Percentiles rank a stretch among this genome's conserved stretches.
These are phyloP conservation scores for Rhingia rostrata DNA, from an alignment of 2,888 invertebrate species.

Conservation along the genomic window DNA sequence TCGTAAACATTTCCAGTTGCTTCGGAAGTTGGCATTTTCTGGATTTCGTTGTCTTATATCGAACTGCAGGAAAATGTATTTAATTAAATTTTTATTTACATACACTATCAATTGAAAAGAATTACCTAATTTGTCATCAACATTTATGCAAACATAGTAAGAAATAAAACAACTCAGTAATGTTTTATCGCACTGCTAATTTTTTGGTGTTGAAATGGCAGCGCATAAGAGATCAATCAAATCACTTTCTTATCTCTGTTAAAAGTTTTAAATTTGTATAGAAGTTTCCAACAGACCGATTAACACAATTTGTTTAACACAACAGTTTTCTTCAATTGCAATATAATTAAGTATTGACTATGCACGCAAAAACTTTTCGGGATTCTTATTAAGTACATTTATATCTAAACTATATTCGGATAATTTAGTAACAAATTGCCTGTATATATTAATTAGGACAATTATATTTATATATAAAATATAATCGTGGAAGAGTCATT, in stretches of 20 bases:
- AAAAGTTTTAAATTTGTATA: neutral
- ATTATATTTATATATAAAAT: neutral
- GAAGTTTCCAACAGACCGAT: slow-evolving; percentile 19
- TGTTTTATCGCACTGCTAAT: neutral
- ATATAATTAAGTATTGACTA: neutral
- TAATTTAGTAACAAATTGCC: neutral
- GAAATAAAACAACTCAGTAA: slow-evolving; percentile 2
- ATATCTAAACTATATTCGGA: slow-evolving; percentile 26
- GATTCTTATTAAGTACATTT: slow-evolving; percentile 3
- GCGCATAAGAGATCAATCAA: slow-evolving; percentile 24
- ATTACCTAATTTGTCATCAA: slow-evolving; percentile 26
- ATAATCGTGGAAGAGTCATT: too few relatives aligned
- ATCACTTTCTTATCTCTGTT: slow-evolving; percentile 4
- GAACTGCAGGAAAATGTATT: slow-evolving; percentile 16
- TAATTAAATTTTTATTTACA: slow-evolving; percentile 3
- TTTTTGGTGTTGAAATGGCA: slow-evolving; percentile 10
- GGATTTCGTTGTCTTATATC: neutral
- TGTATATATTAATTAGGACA: neutral
- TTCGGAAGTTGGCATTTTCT: slow-evolving; percentile 77
- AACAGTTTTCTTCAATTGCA: neutral
- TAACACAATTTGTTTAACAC: slow-evolving; percentile 3
- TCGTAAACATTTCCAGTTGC: slow-evolving; percentile 81
- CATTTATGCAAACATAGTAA: slow-evolving; percentile 5
- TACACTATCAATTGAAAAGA: slow-evolving; percentile 12
- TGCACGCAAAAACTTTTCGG: slow-evolving; percentile 28